Base-by-base conservation (phyloP, 1,140 invertebrate genomes). In the Drosophila biarmipes region DNA sequence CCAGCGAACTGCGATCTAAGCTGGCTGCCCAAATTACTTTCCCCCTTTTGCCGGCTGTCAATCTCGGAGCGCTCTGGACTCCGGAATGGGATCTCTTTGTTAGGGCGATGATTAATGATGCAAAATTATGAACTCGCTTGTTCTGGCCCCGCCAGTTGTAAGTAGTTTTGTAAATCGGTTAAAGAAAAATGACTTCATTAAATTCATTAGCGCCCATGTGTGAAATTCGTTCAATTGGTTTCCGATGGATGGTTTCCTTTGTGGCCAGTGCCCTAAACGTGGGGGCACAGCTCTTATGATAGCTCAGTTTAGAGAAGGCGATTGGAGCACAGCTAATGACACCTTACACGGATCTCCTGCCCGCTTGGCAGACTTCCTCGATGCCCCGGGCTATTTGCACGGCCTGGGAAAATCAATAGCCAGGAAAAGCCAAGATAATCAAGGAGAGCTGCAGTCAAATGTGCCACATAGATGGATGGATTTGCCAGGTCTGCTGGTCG, bases 171-270 rank as follows among this genome's bases (percentile, higher is more conserved):
- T 91, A 91, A 91, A 91, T 89, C 85, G 79, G 84, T 89, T 87
- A 42, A 87, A 91, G 89, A 91, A 87, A 86, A 91, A 91, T 91
- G 90, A 91, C 89, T 91, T 91, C 85, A 91, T 91, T 91, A 91
- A 91, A 91, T 81, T 90, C 89, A 91, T 91, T 91, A 91, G 90
- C 89, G 90, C 89, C 90, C 90, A 90, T 91, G 90, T 91, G 90
- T 91, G 90, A 91, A 91, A 91, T 82, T 51, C 84, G 85, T 79
- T 91, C 90, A 71, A 82, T 91, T 90, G 79, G 43, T 76, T 67
- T 59, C 43, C 49, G 58, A 63, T 46, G 51, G 53, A 19, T 52
- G 38, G 31, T 12, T 69, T 11, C 45, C 61, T 19, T 45, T 63
- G 61, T 63, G 59, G 46, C n/a, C 15, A n/a, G n/a, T n/a, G 8